These are phyloP conservation scores for Anguilla pacifica DNA, from an alignment of 2,797 vertebrate genomes.

Conservation along the genomic window DNA sequence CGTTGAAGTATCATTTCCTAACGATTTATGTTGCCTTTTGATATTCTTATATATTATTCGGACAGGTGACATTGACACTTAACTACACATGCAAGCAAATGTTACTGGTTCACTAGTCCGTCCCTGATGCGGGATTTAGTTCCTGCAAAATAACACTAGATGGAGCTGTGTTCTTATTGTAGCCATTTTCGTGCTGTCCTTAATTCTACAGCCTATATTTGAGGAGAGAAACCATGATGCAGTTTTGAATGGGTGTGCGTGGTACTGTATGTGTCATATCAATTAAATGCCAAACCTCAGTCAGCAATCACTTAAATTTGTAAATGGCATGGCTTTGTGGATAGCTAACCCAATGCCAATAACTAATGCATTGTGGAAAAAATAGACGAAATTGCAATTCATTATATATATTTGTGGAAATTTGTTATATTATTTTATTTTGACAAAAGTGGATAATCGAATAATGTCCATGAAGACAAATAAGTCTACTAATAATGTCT, in stretches of 20 bases:
- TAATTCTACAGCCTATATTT: background rate
- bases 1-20: conserved; percentile 5
- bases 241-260: background rate
- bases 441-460: background rate
- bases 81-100: background rate
- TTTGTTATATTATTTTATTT: background rate
- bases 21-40: conserved; percentile 59
- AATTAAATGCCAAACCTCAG: conserved; percentile 8
- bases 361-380: conserved; percentile 41
- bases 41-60: background rate
- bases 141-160: conserved; percentile 66
- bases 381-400: conserved; percentile 32
- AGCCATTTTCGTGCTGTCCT: conserved; percentile 20
- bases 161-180: conserved; percentile 78
- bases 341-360: conserved; percentile 30
- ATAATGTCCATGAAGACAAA: background rate
- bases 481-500: background rate
- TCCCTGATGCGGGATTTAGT: background rate
- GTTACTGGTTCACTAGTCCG: background rate
- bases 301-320: background rate
- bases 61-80: conserved; percentile 14
- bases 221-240: background rate
- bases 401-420: background rate
- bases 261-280: background rate
- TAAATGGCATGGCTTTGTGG: background rate